Conservation (phyloP, 2,113 vertebrate species). For the Paradisaea rubra region DNA sequence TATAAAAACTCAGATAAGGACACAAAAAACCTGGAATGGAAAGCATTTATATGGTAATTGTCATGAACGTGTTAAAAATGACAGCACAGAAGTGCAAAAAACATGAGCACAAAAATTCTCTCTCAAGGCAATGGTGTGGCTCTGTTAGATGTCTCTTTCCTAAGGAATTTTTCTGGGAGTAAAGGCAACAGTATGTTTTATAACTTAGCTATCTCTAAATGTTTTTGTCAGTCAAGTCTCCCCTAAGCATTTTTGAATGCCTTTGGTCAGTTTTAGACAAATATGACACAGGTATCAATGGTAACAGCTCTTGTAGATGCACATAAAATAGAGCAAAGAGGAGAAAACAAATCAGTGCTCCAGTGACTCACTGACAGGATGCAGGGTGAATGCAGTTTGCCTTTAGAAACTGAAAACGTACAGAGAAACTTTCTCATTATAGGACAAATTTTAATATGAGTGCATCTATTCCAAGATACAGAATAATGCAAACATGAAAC, state of each 20-base stretch:
- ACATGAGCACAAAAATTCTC: neutral
- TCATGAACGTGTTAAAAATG: neutral
- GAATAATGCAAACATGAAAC: neutral
- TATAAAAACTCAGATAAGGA: neutral
- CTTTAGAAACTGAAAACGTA: neutral
- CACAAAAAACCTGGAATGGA: neutral
- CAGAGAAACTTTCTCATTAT: neutral
- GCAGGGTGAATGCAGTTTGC: neutral
- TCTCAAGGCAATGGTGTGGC: neutral
- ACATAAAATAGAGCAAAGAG: neutral
- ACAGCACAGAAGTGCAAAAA: neutral
- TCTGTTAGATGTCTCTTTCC: neutral
- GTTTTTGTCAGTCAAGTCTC: neutral
- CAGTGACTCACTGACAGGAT: neutral
- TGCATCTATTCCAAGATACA: neutral
- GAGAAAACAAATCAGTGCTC: neutral
- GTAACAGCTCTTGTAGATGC: neutral
- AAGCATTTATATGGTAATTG: neutral
- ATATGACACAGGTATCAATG: neutral
- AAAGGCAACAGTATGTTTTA: neutral
- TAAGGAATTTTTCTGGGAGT: neutral
- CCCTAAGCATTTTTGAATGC: neutral
- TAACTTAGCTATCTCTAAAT: neutral
- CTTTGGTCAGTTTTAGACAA: neutral
- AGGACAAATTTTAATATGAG: neutral